Evolutionary conservation across 2,888 invertebrate species (phyloP).

Genomic region (Drosophila atroscutellata): DNA sequence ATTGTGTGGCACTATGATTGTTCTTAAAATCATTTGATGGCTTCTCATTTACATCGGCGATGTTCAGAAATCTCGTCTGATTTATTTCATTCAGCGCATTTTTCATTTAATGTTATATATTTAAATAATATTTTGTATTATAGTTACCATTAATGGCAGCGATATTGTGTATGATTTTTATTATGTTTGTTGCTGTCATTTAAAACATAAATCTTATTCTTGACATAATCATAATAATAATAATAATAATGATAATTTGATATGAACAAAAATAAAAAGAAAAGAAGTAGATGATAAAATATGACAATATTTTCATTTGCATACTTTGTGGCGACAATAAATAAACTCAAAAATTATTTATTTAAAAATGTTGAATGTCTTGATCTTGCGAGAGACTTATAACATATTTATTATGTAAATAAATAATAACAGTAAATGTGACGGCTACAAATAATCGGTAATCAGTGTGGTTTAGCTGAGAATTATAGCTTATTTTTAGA

Average conservation of each 20-base stretch:
- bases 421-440: not conserved
- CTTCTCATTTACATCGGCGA: not conserved
- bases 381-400: not conserved
- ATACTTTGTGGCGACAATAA: slow-evolving; percentile 16
- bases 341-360: not conserved
- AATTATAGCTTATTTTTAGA: slow-evolving; percentile 27
- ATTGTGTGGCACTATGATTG: no score
- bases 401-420: not conserved
- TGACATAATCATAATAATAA: not conserved
- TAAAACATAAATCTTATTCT: not conserved
- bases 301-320: not conserved
- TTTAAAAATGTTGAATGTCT: not conserved
- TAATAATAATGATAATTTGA: not conserved
- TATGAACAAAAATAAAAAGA: not conserved
- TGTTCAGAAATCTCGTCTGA: not conserved
- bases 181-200: not conserved
- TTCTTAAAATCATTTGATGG: not conserved
- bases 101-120: not conserved
- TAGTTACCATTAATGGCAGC: not conserved
- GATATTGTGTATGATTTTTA: not conserved
- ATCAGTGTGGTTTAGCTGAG: slow-evolving; percentile 5
- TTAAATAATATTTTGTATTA: not conserved
- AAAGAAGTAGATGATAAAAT: not conserved
- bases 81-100: no score
- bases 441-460: not conserved